Base-by-base conservation (phyloP, 2,113 vertebrate genomes). In the Parus major region DNA sequence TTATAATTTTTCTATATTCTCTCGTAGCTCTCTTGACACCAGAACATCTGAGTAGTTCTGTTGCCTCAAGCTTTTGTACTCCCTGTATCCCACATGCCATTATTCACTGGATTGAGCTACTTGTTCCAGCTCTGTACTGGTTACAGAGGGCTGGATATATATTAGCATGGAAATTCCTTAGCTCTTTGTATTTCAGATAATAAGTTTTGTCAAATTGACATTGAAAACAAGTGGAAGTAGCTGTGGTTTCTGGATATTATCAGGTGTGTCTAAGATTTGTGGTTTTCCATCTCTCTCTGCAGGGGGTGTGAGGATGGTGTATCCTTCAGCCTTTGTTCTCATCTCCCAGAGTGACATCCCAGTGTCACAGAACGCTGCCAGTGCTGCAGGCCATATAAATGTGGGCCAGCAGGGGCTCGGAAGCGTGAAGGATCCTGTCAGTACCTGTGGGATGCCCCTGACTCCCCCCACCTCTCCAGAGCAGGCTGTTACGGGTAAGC, bases 221-320 rank as follows among this genome's bases (percentile, higher is more conserved):
- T 47, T 82, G 78, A 73, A 91, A 91, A 82, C 64, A 41, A 46
- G 52, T 46, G 19, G 29, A 82, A 81, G 57, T 50, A 42, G 35
- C 85, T 69, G n/a, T 24, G 39, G 28, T 59, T 86, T 86, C 41
- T 89, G 75, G 65, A 79, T 75, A 25, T 71, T n/a, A 46, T n/a
- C 46, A 10, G 46, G 13, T 82, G 5, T n/a, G 21, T 86, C 64
- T 70, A 68, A 85, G 42, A 64, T 35, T 71, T 49, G 4, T 53
- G 50, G 13, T 83, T 56, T 81, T 57, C 22, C 79, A 4, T 84
- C 53, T 93, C 53, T 93, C 47, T 64, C 77, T 64, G 44, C 71
- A 99, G 99, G 99, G 96, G 99, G 99, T 27, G 99, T 99, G 44
- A 98, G 99, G 92, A 99, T 99, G 99, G 99, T 99, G 80, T 99